Conservation (phyloP, 2,888 invertebrate species). For the Eretmocerus hayati region DNA sequence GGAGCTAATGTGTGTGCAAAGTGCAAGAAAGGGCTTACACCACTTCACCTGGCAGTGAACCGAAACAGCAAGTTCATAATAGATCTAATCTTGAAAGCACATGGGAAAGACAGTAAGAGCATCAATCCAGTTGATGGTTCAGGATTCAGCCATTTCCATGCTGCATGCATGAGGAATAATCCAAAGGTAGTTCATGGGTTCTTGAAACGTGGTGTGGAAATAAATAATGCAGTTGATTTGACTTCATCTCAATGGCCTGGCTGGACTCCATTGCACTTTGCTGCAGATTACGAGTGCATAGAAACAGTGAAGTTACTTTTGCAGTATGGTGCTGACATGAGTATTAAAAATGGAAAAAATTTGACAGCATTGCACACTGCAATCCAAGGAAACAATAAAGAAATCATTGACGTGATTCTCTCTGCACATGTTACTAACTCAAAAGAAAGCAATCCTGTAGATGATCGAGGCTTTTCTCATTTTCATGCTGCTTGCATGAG, state of each 20-base stretch:
- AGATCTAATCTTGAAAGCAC: not conserved
- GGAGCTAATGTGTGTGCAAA: constrained; percentile 6
- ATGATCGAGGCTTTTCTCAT: not conserved
- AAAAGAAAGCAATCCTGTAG: not conserved
- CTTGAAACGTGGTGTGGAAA: not conserved
- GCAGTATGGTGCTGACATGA: constrained; percentile 7
- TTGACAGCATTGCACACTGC: constrained; percentile 12
- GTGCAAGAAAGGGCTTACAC: not conserved
- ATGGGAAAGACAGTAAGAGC: constrained; percentile 1
- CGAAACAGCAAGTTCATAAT: not conserved
- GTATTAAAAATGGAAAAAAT: constrained; percentile 1
- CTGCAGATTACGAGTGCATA: constrained; percentile 6
- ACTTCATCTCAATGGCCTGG: constrained; percentile 3
- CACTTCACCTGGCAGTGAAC: constrained; percentile 4
- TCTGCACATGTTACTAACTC: not conserved
- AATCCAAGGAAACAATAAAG: constrained; percentile 3
- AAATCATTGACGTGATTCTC: not conserved
- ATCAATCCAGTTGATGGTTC: constrained; percentile 4
- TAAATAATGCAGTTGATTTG: constrained; percentile 5
- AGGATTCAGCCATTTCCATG: constrained; percentile 10
- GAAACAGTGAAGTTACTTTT: constrained; percentile 8
- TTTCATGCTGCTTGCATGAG: not conserved
- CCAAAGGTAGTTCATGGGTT: constrained; percentile 1
- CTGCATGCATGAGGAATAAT: constrained; percentile 4
- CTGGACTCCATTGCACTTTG: constrained; percentile 12